Evolutionary conservation across 92 coral and sea anemone genomes (phyloP), one percentile per base, ranked within the genome.

Genomic region (Pocillopora meandrina): DNA sequence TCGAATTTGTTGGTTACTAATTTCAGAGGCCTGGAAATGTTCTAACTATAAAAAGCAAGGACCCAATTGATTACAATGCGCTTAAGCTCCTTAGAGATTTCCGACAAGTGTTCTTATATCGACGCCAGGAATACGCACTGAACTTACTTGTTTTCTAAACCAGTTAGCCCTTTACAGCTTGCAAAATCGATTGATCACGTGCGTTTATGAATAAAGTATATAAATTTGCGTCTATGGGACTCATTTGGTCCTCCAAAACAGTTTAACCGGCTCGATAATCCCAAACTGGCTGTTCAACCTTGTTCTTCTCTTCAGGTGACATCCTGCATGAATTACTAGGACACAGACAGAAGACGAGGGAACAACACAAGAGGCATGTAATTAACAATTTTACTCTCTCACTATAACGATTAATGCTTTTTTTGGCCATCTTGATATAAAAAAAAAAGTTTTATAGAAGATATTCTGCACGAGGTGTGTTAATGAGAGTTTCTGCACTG

Each of bases 1-100:
- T 5, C 55, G 33, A 20, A 56, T 57, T 55, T 1, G 47, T 56
- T 42, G 20, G 42, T 19, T 18, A 6, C 12, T 74, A 62, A 36
- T 55, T 16, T 19, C 34, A 57, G 36, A 74, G 52, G 19, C 9
- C 61, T 55, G 62, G 20, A 47, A 56, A 20, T 52, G 57, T 23
- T 57, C 82, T 77, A 62, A 77, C 61, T 77, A 77, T 77, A 77
- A 77, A 26, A 77, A 61, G 18, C 55, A 18, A 52, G 31, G 63
- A 77, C 63, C 15, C 62, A 35, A 77, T 35, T 61, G 56, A 77
- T 63, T 56, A 77, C 57, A 71, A 61, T 34, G 34, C 58, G 16
- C 19, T 33, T 34, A 76, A 57, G 57, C 31, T 77, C 56, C 36
- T 77, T 77, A 49, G 35, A 42, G 82, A 42, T 1, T 23, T 34